Conservation (phyloP, 1,140 invertebrate species). For the Aphis craccivora region DNA sequence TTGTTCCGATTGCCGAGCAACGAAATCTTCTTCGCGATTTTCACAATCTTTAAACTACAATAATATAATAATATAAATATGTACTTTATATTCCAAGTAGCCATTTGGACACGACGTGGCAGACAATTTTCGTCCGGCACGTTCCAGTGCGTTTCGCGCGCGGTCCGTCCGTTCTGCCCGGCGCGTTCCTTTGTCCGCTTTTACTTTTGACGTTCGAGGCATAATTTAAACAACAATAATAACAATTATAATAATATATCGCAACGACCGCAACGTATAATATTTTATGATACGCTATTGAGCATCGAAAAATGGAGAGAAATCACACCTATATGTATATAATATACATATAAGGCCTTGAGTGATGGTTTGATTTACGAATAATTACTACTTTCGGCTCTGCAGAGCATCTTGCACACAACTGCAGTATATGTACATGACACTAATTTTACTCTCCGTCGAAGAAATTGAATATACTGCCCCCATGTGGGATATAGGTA, state of each 20-base stretch:
- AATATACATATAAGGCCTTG: background rate
- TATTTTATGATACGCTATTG: conserved; percentile 17
- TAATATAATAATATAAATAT: background rate
- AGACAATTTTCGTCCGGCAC: background rate
- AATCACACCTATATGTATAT: background rate
- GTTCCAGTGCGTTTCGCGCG: background rate
- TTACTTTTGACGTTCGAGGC: background rate
- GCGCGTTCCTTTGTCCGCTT: background rate
- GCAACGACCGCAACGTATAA: background rate
- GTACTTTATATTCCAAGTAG: background rate
- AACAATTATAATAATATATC: background rate
- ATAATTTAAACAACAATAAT: conserved; percentile 13
- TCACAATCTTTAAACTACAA: background rate
- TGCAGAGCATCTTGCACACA: background rate
- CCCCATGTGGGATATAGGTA: no score
- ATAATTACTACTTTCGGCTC: background rate
- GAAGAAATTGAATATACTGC: no score
- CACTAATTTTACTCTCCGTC: no score
- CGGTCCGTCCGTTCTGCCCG: background rate
- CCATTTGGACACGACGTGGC: background rate
- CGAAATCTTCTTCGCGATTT: background rate
- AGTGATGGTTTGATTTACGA: background rate
- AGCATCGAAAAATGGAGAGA: background rate
- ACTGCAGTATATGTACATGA: background rate
- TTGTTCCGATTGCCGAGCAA: background rate